Percentiles rank a stretch among this genome's conserved stretches.
phyloP scores from a whole-genome alignment of 2,888 invertebrate genomes.

The Eupithecia insigniata region DNA sequence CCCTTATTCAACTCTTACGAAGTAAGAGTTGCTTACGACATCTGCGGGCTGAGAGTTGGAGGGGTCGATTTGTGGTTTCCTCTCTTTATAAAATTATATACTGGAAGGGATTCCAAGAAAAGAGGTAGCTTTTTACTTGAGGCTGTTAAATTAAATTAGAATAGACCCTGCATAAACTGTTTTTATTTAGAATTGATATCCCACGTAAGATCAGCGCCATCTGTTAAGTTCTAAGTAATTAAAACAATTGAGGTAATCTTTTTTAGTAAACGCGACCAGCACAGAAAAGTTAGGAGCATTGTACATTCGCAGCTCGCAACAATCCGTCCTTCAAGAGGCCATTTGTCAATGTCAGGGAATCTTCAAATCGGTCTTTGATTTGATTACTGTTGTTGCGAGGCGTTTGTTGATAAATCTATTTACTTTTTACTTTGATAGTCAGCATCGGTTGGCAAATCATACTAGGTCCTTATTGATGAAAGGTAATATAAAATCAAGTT shows the following conservation, averaged over 20 bases:
- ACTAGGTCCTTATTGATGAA: too few relatives aligned
- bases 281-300: background rate
- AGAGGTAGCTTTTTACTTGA: background rate
- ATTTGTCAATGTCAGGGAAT: slow-evolving; percentile 35
- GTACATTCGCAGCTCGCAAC: slow-evolving; percentile 15
- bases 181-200: too few relatives aligned
- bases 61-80: background rate
- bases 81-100: background rate
- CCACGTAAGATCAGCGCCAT: background rate
- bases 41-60: too few relatives aligned
- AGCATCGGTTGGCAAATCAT: too few relatives aligned
- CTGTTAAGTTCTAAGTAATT: background rate
- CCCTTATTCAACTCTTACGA: too few relatives aligned
- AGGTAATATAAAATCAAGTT: too few relatives aligned
- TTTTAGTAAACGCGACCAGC: background rate
- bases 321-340: slow-evolving; percentile 13
- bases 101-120: background rate
- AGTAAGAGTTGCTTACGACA: too few relatives aligned
- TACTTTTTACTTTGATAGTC: background rate
- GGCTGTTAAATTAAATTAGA: too few relatives aligned
- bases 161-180: too few relatives aligned
- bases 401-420: slow-evolving; percentile 8
- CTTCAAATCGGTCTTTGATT: slow-evolving; percentile 34
- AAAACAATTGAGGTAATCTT: background rate
- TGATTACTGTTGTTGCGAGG: slow-evolving; percentile 20